These are phyloP conservation scores for Drosophila percnosoma DNA, from an alignment of 2,888 invertebrate genomes.

Conservation along the genomic window DNA sequence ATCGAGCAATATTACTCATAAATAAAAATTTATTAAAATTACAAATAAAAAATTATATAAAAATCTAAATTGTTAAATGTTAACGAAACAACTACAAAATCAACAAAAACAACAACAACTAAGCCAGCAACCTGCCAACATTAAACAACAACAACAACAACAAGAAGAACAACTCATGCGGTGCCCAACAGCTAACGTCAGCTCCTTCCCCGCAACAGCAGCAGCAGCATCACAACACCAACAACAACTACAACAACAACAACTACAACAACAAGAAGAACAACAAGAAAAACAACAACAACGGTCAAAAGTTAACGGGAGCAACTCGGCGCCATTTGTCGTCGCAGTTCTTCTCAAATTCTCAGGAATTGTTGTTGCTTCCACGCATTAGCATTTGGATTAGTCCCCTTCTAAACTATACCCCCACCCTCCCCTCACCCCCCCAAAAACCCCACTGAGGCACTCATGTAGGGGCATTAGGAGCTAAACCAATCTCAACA, in stretches of 20 bases:
- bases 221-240: slow-evolving; percentile 16
- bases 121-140: slow-evolving; percentile 65
- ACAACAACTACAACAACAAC: background rate
- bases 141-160: slow-evolving; percentile 40
- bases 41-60: slow-evolving; percentile 31
- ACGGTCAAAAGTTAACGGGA: slow-evolving; percentile 20
- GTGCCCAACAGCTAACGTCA: slow-evolving; percentile 45
- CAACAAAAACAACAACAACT: slow-evolving; percentile 48
- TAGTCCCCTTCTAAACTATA: slow-evolving; percentile 27
- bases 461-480: slow-evolving; percentile 47
- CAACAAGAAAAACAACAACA: slow-evolving; percentile 4
- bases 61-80: slow-evolving; percentile 67
- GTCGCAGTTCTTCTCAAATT: slow-evolving; percentile 31
- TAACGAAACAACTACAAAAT: slow-evolving; percentile 52
- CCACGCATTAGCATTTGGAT: slow-evolving; percentile 54
- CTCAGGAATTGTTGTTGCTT: slow-evolving; percentile 51
- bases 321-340: slow-evolving; percentile 22
- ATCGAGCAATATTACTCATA: slow-evolving; percentile 73
- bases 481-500: slow-evolving; percentile 20
- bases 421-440: slow-evolving; percentile 1
- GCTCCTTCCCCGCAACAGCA: slow-evolving; percentile 21
- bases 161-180: slow-evolving; percentile 62
- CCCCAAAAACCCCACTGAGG: slow-evolving; percentile 3
- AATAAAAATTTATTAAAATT: slow-evolving; percentile 17
- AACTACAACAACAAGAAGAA: background rate